Conservation (phyloP, 2,888 invertebrate genomes). For the Cotesia congregata region DNA sequence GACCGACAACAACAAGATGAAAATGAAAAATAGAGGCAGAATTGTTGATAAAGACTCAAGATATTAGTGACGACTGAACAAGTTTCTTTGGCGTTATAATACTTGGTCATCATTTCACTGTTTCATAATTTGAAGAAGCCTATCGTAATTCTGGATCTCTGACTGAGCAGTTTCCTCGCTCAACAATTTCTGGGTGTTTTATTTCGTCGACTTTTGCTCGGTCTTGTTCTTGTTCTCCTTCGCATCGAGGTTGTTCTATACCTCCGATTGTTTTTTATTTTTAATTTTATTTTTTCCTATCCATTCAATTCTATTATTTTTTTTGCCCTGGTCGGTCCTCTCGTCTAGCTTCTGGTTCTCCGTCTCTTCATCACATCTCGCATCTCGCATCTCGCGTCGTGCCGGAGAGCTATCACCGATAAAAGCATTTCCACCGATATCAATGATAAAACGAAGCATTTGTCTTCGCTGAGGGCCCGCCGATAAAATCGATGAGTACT, state of each 20-base stretch:
- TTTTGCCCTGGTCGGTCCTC: background rate
- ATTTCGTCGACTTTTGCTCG: background rate
- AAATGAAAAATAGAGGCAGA: constrained; percentile 12
- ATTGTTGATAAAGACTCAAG: constrained; percentile 9
- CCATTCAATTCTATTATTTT: background rate
- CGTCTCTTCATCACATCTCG: constrained; percentile 26
- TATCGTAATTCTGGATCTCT: constrained; percentile 53
- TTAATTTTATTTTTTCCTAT: background rate
- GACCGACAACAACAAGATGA: background rate
- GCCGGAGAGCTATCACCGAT: constrained; percentile 51
- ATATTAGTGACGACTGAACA: constrained; percentile 31
- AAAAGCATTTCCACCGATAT: constrained; percentile 53
- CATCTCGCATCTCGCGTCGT: background rate
- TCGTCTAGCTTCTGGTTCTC: constrained; percentile 2
- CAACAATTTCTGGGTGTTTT: background rate
- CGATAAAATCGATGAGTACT: constrained; percentile 51
- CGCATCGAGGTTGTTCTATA: background rate
- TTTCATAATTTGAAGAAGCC: constrained; percentile 47
- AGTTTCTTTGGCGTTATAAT: constrained; percentile 11
- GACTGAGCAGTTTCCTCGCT: constrained; percentile 49
- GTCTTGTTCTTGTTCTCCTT: constrained; percentile 30
- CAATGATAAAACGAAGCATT: constrained; percentile 53
- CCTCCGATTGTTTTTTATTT: too few relatives aligned
- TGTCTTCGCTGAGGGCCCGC: constrained; percentile 45
- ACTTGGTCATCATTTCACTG: constrained; percentile 44